phyloP scores from a whole-genome alignment of 1,140 invertebrate genomes.

The Polypedilum pembai region DNA sequence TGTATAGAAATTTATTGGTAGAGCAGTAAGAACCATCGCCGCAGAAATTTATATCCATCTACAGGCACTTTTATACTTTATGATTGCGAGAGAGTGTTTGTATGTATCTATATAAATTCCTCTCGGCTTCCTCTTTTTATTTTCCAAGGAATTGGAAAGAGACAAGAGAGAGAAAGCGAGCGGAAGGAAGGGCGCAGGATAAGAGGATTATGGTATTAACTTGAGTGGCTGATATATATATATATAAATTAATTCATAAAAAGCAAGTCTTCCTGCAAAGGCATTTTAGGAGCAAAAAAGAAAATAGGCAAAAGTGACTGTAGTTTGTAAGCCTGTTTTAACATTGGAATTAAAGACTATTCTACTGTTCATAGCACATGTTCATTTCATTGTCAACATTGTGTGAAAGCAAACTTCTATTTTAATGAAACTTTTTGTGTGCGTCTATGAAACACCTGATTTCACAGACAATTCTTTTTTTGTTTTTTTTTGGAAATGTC shows the following conservation, averaged over 20 bases:
- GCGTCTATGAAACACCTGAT: too few species aligned
- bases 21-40: not conserved
- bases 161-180: too few species aligned
- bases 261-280: not conserved
- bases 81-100: not conserved
- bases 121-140: too few species aligned
- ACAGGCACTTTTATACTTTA: not conserved
- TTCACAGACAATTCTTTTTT: too few species aligned
- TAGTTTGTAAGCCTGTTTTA: slow-evolving; percentile 11
- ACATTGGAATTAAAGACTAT: not conserved
- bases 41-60: not conserved
- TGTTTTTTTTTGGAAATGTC: too few species aligned
- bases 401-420: too few species aligned
- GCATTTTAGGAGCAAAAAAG: not conserved
- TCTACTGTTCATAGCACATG: too few species aligned
- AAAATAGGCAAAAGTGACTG: not conserved
- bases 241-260: slow-evolving; percentile 28
- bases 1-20: not conserved
- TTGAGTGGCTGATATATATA: slow-evolving; percentile 26
- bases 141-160: too few species aligned
- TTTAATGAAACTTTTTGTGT: too few species aligned
- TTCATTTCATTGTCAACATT: too few species aligned
- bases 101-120: not conserved
- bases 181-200: slow-evolving; percentile 10
- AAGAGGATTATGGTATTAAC: slow-evolving; percentile 27